Base-by-base conservation (phyloP, 2,797 vertebrate species). In the Typhlichthys eigenmanni region DNA sequence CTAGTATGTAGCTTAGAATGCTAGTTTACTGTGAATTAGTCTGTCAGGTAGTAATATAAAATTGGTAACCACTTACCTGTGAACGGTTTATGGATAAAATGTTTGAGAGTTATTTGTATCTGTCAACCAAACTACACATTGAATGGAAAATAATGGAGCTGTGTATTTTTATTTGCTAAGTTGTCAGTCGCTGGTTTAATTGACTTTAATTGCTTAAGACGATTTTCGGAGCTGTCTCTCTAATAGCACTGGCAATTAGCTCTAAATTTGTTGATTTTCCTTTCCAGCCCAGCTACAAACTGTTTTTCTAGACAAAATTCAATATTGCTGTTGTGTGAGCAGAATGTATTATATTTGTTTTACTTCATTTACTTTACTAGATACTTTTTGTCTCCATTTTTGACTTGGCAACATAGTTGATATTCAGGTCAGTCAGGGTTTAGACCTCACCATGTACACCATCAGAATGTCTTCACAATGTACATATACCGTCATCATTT, bases 131-230 rank as follows among this genome's bases (percentile, higher is more conserved):
- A 48, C 45, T 63, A 16, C 45, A 47, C 14, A 46, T 29, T 47
- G 16, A 53, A 59, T 53, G 47, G 29, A 58, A 19, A 46, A 49
- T 52, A 58, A 66, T 59, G 48, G 38, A 16, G 59, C 55, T 58
- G 56, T 46, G 50, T 59, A 56, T 58, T 46, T 66, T 58, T 58
- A 66, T 51, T 66, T 57, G 53, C 38, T 14, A 45, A 4, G 55
- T 9, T 51, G 38, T 19, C 49, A 24, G 43, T 53, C 56, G 32
- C 47, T 52, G 16, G 38, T 46, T 45, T 51, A 45, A 65, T 52
- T 46, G 13, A 45, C 13, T 65, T 38, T 58, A 46, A 46, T 52
- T 47, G 32, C 49, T 46, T 49, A 10, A 52, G 56, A 10, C 14
- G 29, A n/a, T 58, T 49, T 51, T 24, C 59, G 43, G n/a, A 51